Evolutionary conservation across 2,797 vertebrate species (phyloP).

Genomic region (Girardinus metallicus): DNA sequence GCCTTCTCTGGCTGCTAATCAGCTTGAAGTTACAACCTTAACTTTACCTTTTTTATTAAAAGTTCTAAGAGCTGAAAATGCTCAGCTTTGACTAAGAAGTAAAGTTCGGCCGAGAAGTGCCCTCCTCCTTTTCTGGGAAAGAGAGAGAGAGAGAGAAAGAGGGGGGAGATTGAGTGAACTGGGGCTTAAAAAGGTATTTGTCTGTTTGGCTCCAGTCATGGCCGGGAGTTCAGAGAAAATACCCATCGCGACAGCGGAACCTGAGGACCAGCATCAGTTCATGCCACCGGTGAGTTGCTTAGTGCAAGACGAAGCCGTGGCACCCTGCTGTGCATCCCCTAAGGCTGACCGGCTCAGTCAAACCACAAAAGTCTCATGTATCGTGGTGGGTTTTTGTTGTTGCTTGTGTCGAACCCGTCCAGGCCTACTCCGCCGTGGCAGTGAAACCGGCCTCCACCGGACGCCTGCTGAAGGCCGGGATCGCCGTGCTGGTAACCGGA

Average conservation of each 20-base stretch:
- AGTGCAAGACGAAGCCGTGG: not conserved
- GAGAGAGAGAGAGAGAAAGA: conserved; percentile 8
- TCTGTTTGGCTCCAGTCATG: conserved; percentile 78
- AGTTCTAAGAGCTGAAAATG: conserved; percentile 1
- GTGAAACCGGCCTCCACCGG: conserved; percentile 81
- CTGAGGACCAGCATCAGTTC: conserved; percentile 87
- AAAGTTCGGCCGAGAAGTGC: conserved; percentile 11
- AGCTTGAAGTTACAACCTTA: not conserved
- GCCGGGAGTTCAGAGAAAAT: conserved; percentile 87
- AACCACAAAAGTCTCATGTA: not conserved
- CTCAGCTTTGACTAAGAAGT: not conserved
- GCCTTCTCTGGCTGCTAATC: not conserved
- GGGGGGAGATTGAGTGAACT: conserved; percentile 22
- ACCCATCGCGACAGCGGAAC: conserved; percentile 87
- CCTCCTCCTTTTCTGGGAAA: conserved; percentile 18
- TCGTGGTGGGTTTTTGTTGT: not conserved
- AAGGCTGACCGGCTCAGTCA: not conserved
- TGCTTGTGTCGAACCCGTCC: not conserved
- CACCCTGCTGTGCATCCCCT: not conserved
- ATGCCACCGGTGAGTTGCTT: conserved; percentile 86
- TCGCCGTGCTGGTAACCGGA: conserved; percentile 85
- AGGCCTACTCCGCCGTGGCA: conserved; percentile 86
- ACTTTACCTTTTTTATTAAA: conserved; percentile 13
- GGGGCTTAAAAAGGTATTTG: conserved; percentile 62
- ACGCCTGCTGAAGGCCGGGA: conserved; percentile 86